Base-by-base conservation (phyloP, 2,797 vertebrate species). In the Tragopan temminckii region DNA sequence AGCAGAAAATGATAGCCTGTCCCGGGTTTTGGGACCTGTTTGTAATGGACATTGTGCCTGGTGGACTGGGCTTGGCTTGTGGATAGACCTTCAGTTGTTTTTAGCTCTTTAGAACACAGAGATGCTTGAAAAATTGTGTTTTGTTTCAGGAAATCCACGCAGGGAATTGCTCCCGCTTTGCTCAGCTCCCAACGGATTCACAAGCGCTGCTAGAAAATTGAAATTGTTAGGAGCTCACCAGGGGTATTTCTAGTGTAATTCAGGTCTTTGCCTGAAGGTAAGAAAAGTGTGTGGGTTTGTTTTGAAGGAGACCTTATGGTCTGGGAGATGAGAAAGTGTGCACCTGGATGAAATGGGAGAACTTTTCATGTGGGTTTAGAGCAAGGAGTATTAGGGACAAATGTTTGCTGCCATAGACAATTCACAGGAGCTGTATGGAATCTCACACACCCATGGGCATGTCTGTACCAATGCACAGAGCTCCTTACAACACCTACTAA, bases 371-470 rank as follows among this genome's bases (percentile, higher is more conserved):
- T 4, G 5, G 13, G 15, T 71, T 52, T 43, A 35, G 38, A 43
- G 33, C 11, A 31, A 18, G 35, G 50, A 55, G 2, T 25, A n/a
- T 38, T 20, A 48, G 29, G 50, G 35, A 3, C 1, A 9, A 66
- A 42, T 7, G n/a, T 78, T 66, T 78, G 53, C 61, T 75, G 62
- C 23, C 17, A 1, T 36, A 46, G 55, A 61, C 11, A 12, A 18
- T 45, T 80, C 53, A 40, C 10, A 33, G 15, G 74, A 31, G 31
- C 8, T 31, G 5, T 7, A 13, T 1, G 14, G 13, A 11, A 16
- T 5, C 18, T 21, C 50, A 10, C 20, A 3, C 9, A 62, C 23
- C 46, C 0, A 0, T 2, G 25, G 15, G 35, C 2, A 0, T 2
- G 1, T 29, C 57, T 29, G 50, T 35, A 23, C 27, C 33, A 1